Base-by-base conservation (phyloP, 1,140 invertebrate species). In the Hestina assimilis region DNA sequence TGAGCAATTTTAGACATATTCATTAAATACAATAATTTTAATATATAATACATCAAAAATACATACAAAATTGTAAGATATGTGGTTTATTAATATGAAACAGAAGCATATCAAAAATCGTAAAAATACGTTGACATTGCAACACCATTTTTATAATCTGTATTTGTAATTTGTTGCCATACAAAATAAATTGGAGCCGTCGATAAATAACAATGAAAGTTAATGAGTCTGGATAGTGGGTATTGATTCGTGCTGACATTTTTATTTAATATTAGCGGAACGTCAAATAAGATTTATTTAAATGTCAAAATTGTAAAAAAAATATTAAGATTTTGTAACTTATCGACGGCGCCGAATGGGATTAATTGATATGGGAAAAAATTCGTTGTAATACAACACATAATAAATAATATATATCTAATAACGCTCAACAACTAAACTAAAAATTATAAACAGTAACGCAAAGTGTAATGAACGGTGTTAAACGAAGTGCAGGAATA, bases 351-450 rank as follows among this genome's bases (percentile, higher is more conserved):
- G 31, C 24, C 21, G 38, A 24, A 35, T 19, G 42, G 42, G 42
- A 29, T 52, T 11, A 26, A 57, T 35, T 61, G 53, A 42, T 38
- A 56, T 31, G 56, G 55, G 9, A 28, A 47, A 55, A 57, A 20
- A 50, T 42, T 65, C 75, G 80, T 83, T 83, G 79, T 74, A 69
- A 76, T 73, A 78, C 66, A 74, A 79, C 63, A 78, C 54, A 67
- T 69, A 78, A 72, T 75, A 80, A 83, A 84, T 82, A 83, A 81
- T 82, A 84, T 74, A 83, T 76, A 75, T 84, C 75, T 83, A 79
- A 77, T 60, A 82, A 87, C 69, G 75, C 76, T 86, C 79, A 83
- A 85, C 75, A 79, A 79, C 74, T 83, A 83, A 71, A 69, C 60
- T 52, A 72, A 80, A 83, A 70, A 53, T 66, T 63, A 65, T 65